phyloP scores from a whole-genome alignment of 2,888 invertebrate species.

The Caenorhabditis imperialis region DNA sequence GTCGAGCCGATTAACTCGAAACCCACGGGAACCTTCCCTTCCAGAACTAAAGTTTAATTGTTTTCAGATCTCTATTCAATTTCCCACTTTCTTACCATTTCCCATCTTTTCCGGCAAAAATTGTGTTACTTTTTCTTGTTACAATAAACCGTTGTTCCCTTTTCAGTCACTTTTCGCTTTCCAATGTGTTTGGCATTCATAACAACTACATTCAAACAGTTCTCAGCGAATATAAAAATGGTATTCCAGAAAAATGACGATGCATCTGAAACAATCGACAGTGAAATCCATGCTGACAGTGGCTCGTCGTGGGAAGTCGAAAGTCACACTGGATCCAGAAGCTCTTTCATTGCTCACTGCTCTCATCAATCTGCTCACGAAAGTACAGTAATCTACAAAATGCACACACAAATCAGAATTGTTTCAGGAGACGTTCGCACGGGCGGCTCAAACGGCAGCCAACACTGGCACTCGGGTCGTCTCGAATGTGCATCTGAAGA shows the following conservation, averaged over 20 bases:
- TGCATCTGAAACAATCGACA: constrained; percentile 41
- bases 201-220: too few species aligned
- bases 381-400: too few species aligned
- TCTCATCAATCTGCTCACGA: constrained; percentile 42
- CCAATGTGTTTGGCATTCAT: too few species aligned
- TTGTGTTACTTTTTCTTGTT: too few species aligned
- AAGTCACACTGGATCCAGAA: constrained; percentile 16
- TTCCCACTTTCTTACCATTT: too few species aligned
- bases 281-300: constrained; percentile 46
- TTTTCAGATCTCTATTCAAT: too few species aligned
- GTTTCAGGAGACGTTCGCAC: constrained; percentile 35
- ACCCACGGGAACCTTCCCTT: too few species aligned
- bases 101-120: too few species aligned
- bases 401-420: too few species aligned
- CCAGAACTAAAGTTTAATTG: too few species aligned
- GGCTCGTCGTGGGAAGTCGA: constrained; percentile 44
- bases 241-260: constrained; percentile 9
- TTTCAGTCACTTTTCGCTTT: too few species aligned
- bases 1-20: constrained; percentile 19
- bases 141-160: too few species aligned
- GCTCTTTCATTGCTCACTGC: constrained; percentile 38
- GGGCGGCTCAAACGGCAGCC: constrained; percentile 46
- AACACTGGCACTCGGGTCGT: constrained; percentile 28
- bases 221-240: background rate
- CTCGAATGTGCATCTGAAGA: constrained; percentile 38